Evolutionary conservation across 92 coral and sea anemone genomes (phyloP).

Genomic region (Nematostella vectensis): DNA sequence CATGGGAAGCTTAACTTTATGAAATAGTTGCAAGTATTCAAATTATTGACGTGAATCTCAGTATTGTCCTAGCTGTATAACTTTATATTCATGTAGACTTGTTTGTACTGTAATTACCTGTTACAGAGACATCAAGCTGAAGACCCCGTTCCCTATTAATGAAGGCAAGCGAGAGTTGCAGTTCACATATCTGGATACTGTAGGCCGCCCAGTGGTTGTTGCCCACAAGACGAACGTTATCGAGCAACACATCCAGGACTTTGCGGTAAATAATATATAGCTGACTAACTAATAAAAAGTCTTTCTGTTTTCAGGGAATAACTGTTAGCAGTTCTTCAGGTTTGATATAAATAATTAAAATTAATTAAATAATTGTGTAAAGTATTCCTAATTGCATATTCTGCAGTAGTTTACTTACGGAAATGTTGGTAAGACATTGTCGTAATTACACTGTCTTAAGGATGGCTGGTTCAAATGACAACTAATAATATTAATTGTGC

Average conservation of each 20-base stretch:
- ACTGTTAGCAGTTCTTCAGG: too few species aligned
- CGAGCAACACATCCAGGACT: conserved; percentile 94
- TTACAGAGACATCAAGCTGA: conserved; percentile 60
- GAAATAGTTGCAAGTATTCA: too few species aligned
- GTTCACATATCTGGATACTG: conserved; percentile 82
- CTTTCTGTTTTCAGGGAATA: background rate
- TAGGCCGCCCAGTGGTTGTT: conserved; percentile 87
- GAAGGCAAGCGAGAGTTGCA: conserved; percentile 81
- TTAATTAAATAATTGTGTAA: background rate
- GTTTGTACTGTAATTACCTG: too few species aligned
- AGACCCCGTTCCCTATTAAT: conserved; percentile 64
- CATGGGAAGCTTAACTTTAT: too few species aligned
- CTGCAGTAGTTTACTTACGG: too few species aligned
- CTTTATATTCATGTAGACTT: too few species aligned
- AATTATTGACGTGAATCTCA: too few species aligned
- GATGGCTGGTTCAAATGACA: too few species aligned
- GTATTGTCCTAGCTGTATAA: too few species aligned
- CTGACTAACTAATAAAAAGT: background rate
- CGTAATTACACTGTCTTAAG: too few species aligned
- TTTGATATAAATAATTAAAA: background rate
- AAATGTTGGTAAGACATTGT: too few species aligned
- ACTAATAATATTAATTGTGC: too few species aligned
- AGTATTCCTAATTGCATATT: background rate
- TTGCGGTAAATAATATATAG: conserved; percentile 48
- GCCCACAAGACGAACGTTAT: conserved; percentile 64